Conservation (phyloP, 2,113 vertebrate species). For the Mus pahari region DNA sequence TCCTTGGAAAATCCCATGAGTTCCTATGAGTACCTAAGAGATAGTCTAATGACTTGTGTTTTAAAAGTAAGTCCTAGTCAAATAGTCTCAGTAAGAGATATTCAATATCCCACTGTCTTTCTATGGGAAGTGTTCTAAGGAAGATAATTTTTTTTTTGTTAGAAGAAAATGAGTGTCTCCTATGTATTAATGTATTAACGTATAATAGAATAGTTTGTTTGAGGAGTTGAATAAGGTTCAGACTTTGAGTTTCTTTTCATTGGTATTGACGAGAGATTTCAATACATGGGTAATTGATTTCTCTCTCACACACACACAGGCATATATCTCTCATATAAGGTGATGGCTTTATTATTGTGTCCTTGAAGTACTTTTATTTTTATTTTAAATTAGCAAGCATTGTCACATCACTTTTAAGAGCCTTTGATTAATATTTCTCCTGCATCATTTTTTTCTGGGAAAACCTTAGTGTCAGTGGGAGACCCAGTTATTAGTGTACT, state of each 20-base stretch:
- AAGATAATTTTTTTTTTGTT: neutral
- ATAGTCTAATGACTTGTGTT: neutral
- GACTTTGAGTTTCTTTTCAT: neutral
- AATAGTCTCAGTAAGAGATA: neutral
- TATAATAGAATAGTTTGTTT: neutral
- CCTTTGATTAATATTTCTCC: conserved; percentile 45
- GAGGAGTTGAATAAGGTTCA: neutral
- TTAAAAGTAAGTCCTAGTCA: neutral
- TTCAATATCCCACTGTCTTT: neutral
- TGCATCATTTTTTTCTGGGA: conserved; percentile 56
- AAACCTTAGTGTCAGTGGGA: conserved; percentile 53
- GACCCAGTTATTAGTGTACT: conserved; percentile 57
- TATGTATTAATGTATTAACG: too few species aligned
- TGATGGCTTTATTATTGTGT: neutral
- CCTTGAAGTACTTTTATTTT: conserved; percentile 27
- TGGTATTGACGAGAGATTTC: neutral
- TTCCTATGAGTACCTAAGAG: neutral
- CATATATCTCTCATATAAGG: neutral
- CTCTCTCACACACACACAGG: neutral
- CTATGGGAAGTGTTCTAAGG: neutral
- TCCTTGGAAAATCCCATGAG: neutral
- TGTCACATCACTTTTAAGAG: conserved; percentile 33
- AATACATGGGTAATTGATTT: neutral
- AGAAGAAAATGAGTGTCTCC: neutral
- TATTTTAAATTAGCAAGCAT: conserved; percentile 58